Conservation (phyloP, 2,888 invertebrate species). For the Eristalinus sepulchralis region DNA sequence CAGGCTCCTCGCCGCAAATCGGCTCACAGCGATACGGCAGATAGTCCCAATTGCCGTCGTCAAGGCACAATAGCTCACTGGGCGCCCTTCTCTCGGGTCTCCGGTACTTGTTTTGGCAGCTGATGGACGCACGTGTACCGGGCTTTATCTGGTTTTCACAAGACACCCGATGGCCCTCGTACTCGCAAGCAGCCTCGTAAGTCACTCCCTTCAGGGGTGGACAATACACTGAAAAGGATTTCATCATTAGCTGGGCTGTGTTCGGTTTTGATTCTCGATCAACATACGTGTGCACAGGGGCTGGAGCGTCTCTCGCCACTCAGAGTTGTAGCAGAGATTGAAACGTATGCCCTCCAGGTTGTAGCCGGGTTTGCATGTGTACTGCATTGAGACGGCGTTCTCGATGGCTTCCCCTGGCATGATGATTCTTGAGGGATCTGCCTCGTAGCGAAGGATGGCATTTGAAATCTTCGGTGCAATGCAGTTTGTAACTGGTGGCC, state of each 20-base stretch:
- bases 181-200: conserved; percentile 33
- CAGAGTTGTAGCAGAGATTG: conserved; percentile 18
- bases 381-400: not conserved
- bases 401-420: not conserved
- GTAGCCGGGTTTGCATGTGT: conserved; percentile 4
- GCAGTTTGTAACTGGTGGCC: not conserved
- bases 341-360: conserved; percentile 11
- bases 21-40: conserved; percentile 73
- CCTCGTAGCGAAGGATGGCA: conserved; percentile 8
- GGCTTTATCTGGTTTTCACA: conserved; percentile 57
- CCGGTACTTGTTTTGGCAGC: conserved; percentile 50
- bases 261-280: not conserved
- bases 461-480: conserved; percentile 10
- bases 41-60: conserved; percentile 74
- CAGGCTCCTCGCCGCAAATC: conserved; percentile 73
- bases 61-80: conserved; percentile 68
- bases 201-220: conserved; percentile 22
- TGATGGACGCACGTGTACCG: conserved; percentile 63
- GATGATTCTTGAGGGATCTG: not conserved
- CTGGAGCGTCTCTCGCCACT: not conserved
- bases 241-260: not conserved
- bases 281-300: conserved; percentile 19
- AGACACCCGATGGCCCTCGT: conserved; percentile 12
- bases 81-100: not conserved
- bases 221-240: conserved; percentile 23